Conservation (phyloP, 2,888 invertebrate species). For the Acronicta aceris region DNA sequence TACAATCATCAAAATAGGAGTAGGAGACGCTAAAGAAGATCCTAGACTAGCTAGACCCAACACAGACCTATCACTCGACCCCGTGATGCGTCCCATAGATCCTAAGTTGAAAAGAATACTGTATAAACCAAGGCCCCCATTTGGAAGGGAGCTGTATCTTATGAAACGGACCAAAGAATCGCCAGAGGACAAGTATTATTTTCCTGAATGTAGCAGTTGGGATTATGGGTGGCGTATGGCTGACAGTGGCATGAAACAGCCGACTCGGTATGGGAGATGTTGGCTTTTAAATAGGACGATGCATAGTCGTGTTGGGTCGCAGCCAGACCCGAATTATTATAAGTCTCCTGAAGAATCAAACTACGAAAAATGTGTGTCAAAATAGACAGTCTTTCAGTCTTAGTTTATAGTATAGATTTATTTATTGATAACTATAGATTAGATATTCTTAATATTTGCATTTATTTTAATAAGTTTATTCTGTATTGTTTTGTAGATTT, state of each 20-base stretch:
- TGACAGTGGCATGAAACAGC: slow-evolving; percentile 61
- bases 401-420: not conserved
- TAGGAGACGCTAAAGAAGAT: slow-evolving; percentile 68
- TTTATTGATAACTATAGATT: slow-evolving; percentile 1
- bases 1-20: slow-evolving; percentile 65
- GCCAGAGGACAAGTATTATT: slow-evolving; percentile 72
- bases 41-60: slow-evolving; percentile 63
- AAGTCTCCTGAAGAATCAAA: slow-evolving; percentile 57
- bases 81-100: slow-evolving; percentile 71
- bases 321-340: slow-evolving; percentile 70
- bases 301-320: slow-evolving; percentile 66
- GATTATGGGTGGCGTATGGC: slow-evolving; percentile 71
- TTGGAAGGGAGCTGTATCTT: slow-evolving; percentile 65
- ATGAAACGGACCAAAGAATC: slow-evolving; percentile 53
- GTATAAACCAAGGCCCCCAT: slow-evolving; percentile 65
- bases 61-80: slow-evolving; percentile 61
- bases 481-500: slow-evolving; percentile 8
- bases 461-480: slow-evolving; percentile 11
- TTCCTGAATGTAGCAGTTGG: slow-evolving; percentile 65
- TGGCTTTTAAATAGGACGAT: slow-evolving; percentile 66
- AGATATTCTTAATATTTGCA: not conserved
- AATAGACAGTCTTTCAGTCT: not conserved
- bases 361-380: slow-evolving; percentile 47
- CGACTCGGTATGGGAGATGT: slow-evolving; percentile 59
- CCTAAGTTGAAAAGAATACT: slow-evolving; percentile 59